Evolutionary conservation across 2,888 invertebrate genomes (phyloP).

Genomic region (Pemphredon lugubris): DNA sequence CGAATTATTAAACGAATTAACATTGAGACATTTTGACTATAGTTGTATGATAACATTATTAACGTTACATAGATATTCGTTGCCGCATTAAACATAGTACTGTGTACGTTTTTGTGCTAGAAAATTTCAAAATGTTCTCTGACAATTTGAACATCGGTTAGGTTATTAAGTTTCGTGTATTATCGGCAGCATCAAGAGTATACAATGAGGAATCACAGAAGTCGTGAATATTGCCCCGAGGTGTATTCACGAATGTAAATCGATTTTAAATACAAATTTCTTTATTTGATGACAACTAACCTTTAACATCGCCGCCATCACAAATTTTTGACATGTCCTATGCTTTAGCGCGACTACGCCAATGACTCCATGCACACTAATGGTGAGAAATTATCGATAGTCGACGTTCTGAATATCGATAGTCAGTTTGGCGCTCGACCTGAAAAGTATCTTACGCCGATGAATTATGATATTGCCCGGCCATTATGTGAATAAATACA

Average conservation of each 20-base stretch:
- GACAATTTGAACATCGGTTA: conserved; percentile 37
- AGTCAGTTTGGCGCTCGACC: no score
- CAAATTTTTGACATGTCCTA: conserved; percentile 77
- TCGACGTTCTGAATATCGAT: neutral
- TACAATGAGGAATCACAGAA: neutral
- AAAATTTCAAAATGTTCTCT: conserved; percentile 26
- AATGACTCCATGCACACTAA: conserved; percentile 28
- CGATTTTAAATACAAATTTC: conserved; percentile 35
- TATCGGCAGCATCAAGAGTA: neutral
- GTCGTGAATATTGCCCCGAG: neutral
- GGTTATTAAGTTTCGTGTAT: conserved; percentile 29
- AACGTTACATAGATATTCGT: conserved; percentile 2
- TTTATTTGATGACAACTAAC: conserved; percentile 75
- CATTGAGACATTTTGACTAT: neutral
- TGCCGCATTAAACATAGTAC: conserved; percentile 3
- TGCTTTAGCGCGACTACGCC: conserved; percentile 51
- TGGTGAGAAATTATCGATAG: conserved; percentile 19
- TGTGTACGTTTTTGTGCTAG: neutral
- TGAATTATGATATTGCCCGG: no score
- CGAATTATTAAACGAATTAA: neutral
- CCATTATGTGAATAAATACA: no score
- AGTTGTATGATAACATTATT: neutral
- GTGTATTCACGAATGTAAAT: conserved; percentile 22
- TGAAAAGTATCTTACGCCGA: no score
- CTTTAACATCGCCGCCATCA: conserved; percentile 79